Evolutionary conservation across 2,888 invertebrate genomes (phyloP), one percentile per base, ranked within the genome.

Genomic region (Lapara coniferarum): DNA sequence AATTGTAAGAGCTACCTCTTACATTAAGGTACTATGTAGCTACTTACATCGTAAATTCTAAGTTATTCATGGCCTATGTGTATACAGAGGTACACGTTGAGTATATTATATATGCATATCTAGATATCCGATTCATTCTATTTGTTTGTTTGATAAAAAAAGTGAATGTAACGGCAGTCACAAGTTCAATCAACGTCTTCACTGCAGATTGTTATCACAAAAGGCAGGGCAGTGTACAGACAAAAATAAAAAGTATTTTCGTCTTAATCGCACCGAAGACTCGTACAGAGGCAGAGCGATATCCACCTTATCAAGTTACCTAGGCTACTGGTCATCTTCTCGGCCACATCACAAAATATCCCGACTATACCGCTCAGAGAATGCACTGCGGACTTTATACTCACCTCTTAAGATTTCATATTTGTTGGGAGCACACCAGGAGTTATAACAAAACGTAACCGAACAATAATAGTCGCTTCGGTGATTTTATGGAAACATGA

Each of bases 401-500:
- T 55, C 66, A 46, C 13, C 1, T 0, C 2, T 68, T 75, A 85
- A 77, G 77, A 78, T 74, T 71, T 66, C 76, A 69, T 76, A 74
- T 85, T 16, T 69, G 70, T 67, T 75, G 72, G 10, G 25, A 44
- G 3, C 13, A 8, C 58, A 10, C 46, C 12, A 70, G 68, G 71
- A 85, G 79, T 84, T 92, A 85, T 78, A 84, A 88, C 86, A 89
- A 90, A 85, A 81, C 78, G 78, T 74, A 77, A 76, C 75, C 74
- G 74, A 73, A 83, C 80, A 89, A 88, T 91, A 90, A 91, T 93
- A 91, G 91, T 89, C 93, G 93, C 91, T 92, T 89, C 89, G 93
- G 82, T 93, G 93, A 89, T 90, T 93, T 93, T 93, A 90, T 91
- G 92, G 93, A 91, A 93, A 93, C 92, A 86, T 85, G 92, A 93